Base-by-base conservation (phyloP, 2,113 vertebrate genomes). In the Perca fluviatilis region DNA sequence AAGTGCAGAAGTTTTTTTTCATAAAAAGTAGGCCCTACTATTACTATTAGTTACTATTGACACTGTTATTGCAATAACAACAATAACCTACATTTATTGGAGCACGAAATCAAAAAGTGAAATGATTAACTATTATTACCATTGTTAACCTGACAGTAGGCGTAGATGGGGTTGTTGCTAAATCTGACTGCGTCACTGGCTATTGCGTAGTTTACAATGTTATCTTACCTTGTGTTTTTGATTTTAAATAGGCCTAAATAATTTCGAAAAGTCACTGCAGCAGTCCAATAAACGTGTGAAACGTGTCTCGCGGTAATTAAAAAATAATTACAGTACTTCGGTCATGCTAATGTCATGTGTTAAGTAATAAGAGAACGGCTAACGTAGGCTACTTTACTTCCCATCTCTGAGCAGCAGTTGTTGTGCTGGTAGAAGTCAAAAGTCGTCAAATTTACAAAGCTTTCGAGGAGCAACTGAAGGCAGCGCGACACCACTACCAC, bases 401-500 rank as follows among this genome's bases (percentile, higher is more conserved):
- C 10, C 10, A 11, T 11, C 10, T 43, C 10, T 43, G 40, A 43
- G 40, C 1, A 2, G 3, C 14, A 6, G 11, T 12, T 25, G 25
- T 11, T 3, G 13, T 19, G 4, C 11, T 21, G 18, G 4, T 30
- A 16, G 7, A n/a, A 54, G 62, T n/a, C 1, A 2, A 1, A 11
- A 33, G 18, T 1, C 0, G 0, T 8, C 4, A 0, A 73, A 67
- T 79, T 75, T 69, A 57, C 68, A 12, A 2, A 67, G 58, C 16
- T 83, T 88, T 68, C 8, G 5, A 0, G 15, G 3, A 40, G 53
- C 18, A 36, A 86, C 0, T 86, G 70, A 94, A 90, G 36, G 79
- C 60, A 82, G 6, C 80, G 1, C 2, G 40, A 57, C 74, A 25
- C 21, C 75, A n/a, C 27, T 47, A 66, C 27, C 47, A 78, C 91